Conservation (phyloP, 64 coral and sea anemone species). For the Porites australiensis region DNA sequence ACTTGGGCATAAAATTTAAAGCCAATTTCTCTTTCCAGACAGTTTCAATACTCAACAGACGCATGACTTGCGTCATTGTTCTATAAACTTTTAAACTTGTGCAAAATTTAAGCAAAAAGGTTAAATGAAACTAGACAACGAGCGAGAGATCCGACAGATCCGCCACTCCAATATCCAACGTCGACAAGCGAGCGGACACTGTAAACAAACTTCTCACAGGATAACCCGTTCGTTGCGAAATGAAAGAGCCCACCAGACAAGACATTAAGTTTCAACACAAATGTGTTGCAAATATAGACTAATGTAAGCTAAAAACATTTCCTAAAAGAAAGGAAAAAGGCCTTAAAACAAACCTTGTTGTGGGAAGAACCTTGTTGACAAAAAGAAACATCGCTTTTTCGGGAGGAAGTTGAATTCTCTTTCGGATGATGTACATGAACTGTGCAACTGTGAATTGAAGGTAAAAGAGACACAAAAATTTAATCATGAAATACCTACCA, state of each 20-base stretch:
- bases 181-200: too few relatives aligned
- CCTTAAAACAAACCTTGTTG: constrained; percentile 81
- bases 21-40: neutral
- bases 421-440: constrained; percentile 99
- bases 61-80: too few relatives aligned
- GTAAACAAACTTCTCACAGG: too few relatives aligned
- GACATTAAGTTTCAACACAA: too few relatives aligned
- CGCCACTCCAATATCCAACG: too few relatives aligned
- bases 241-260: too few relatives aligned
- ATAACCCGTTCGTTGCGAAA: too few relatives aligned
- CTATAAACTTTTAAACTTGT: too few relatives aligned
- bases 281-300: too few relatives aligned
- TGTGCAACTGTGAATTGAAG: constrained; percentile 80
- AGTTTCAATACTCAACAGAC: neutral
- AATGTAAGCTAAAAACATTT: neutral
- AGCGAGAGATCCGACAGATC: too few relatives aligned
- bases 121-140: too few relatives aligned
- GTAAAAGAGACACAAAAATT: neutral
- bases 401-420: constrained; percentile 98
- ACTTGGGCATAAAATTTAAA: neutral
- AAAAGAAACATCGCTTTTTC: constrained; percentile 99
- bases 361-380: constrained; percentile 99
- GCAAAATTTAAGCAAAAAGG: too few relatives aligned
- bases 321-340: neutral
- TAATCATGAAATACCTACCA: neutral